Conservation (phyloP, 2,113 vertebrate genomes). For the Myrmophylax atrothorax region DNA sequence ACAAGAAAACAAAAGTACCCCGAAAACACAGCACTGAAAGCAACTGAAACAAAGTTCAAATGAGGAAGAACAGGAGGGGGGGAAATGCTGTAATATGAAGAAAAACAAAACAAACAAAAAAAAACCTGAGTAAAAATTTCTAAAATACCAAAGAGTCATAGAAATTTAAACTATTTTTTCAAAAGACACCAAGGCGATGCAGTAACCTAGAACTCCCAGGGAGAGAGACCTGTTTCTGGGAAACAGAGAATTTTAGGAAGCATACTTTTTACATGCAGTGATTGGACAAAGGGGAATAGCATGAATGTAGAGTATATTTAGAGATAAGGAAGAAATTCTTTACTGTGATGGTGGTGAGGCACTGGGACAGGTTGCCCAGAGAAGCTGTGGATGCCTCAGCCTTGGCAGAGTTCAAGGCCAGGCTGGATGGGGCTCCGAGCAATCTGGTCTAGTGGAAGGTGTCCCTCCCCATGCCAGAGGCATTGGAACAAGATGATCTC, state of each 20-base stretch:
- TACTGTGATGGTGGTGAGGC: not conserved
- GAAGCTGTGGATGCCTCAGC: not conserved
- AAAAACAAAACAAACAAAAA: not conserved
- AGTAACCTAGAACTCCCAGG: not conserved
- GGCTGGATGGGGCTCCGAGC: not conserved
- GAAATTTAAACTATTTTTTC: not conserved
- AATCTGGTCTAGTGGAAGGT: no score
- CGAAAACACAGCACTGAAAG: not conserved
- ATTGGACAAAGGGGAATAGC: not conserved
- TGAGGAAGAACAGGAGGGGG: accelerated
- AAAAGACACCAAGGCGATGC: not conserved
- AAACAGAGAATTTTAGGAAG: not conserved
- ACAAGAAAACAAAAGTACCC: accelerated
- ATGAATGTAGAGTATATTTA: not conserved
- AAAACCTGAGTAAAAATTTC: not conserved
- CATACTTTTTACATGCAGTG: not conserved
- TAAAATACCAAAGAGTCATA: not conserved
- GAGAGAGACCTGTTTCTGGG: not conserved
- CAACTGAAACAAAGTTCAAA: not conserved
- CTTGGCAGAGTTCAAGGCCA: not conserved
- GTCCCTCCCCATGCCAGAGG: not conserved
- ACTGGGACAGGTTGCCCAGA: not conserved
- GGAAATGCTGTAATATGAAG: not conserved
- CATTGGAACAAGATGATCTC: not conserved
- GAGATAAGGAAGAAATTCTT: not conserved